phyloP scores from a whole-genome alignment of 2,797 vertebrate species.

The Bradypodion ventrale region DNA sequence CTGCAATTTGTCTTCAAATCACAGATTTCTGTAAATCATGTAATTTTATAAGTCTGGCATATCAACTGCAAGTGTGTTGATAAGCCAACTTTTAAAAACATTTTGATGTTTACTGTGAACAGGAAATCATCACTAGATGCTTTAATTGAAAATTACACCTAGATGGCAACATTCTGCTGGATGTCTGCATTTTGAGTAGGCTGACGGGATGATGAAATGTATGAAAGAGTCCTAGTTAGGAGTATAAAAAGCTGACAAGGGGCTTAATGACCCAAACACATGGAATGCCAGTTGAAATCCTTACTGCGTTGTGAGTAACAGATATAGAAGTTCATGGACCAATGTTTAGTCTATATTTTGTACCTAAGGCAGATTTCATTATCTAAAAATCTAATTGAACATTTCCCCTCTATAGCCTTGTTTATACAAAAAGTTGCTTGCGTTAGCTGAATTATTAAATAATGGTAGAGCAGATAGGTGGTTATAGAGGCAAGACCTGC shows the following conservation, averaged over 20 bases:
- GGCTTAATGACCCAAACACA: not conserved
- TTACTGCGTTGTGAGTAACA: not conserved
- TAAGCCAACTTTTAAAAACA: not conserved
- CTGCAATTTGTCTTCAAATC: not conserved
- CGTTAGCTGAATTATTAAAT: not conserved
- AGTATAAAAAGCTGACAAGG: slow-evolving; percentile 50
- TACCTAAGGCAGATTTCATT: not conserved
- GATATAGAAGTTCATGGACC: not conserved
- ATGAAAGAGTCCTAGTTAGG: slow-evolving; percentile 30
- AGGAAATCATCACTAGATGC: not conserved
- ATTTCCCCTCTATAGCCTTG: not conserved
- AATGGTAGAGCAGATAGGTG: not conserved
- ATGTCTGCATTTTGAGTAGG: not conserved
- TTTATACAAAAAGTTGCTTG: not conserved
- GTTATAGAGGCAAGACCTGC: not conserved
- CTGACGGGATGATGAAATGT: not conserved
- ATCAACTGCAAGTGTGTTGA: not conserved
- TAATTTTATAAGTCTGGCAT: not conserved
- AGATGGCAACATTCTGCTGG: not conserved
- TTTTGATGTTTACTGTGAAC: not conserved
- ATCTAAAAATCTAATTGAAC: not conserved
- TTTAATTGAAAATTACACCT: not conserved
- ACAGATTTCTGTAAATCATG: not conserved
- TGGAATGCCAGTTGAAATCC: not conserved
- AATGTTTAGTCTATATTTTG: not conserved